Conservation (phyloP, 2,888 invertebrate species). For the Nebria brevicollis region DNA sequence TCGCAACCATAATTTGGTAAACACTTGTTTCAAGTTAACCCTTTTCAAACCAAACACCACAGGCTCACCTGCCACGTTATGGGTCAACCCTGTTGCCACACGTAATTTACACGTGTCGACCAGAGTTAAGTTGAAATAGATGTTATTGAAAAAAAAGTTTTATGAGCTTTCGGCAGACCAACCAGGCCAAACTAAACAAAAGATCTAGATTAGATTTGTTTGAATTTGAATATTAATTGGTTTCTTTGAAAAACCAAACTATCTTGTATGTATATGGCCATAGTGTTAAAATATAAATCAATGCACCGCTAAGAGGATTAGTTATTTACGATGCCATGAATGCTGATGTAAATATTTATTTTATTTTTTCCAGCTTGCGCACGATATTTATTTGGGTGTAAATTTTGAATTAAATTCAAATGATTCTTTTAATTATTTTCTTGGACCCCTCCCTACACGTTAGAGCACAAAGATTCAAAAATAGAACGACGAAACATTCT, state of each 20-base stretch:
- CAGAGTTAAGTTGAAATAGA: constrained; percentile 24
- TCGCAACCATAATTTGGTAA: constrained; percentile 47
- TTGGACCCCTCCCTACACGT: no score
- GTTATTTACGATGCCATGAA: not conserved
- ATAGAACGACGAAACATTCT: no score
- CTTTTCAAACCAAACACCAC: constrained; percentile 21
- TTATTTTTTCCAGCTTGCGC: not conserved
- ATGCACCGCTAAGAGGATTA: not conserved
- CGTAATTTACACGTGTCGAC: constrained; percentile 36
- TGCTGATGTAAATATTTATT: not conserved
- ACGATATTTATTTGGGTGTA: no score
- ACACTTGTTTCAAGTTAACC: constrained; percentile 43
- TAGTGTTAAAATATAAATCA: not conserved
- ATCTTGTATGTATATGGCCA: not conserved
- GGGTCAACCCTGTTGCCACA: constrained; percentile 20
- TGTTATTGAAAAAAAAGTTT: constrained; percentile 38
- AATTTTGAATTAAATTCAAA: no score
- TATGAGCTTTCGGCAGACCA: not conserved
- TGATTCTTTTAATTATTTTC: no score
- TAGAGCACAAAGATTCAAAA: no score
- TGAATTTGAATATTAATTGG: not conserved
- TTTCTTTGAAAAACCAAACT: not conserved
- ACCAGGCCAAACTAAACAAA: not conserved
- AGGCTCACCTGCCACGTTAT: constrained; percentile 25
- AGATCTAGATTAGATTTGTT: not conserved